phyloP scores from a whole-genome alignment of 2,797 vertebrate species.

The Perodicticus potto region DNA sequence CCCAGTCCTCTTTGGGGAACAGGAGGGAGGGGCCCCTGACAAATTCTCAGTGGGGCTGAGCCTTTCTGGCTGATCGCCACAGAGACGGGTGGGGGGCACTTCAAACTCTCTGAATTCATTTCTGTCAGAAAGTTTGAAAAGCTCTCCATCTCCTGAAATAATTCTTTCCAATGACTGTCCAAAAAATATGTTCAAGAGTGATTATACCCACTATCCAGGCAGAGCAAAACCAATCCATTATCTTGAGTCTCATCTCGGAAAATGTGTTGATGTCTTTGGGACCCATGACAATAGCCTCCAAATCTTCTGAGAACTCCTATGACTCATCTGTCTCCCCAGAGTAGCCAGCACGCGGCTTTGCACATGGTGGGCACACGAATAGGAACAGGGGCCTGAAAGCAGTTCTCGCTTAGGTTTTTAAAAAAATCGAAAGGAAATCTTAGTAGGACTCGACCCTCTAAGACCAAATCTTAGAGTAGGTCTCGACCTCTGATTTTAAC shows the following conservation, averaged over 20 bases:
- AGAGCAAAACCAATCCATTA: constrained; percentile 65
- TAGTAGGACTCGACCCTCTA: not conserved
- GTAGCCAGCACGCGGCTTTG: not conserved
- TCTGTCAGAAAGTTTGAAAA: constrained; percentile 42
- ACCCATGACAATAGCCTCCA: constrained; percentile 65
- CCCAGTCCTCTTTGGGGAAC: not conserved
- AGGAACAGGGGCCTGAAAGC: not conserved
- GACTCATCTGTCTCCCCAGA: not conserved
- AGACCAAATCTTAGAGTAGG: not conserved
- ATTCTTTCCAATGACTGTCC: not conserved
- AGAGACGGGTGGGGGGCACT: constrained; percentile 29
- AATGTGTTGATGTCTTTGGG: constrained; percentile 67
- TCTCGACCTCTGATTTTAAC: not conserved
- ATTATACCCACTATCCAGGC: constrained; percentile 46
- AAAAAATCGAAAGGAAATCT: not conserved
- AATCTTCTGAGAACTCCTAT: not conserved
- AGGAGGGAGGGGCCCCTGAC: not conserved
- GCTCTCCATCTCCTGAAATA: constrained; percentile 79
- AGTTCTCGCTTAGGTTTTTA: not conserved
- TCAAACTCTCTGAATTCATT: not conserved
- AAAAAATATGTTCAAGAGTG: constrained; percentile 69
- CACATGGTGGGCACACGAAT: not conserved
- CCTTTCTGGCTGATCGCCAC: constrained; percentile 11
- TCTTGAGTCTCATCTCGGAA: constrained; percentile 79
- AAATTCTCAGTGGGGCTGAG: not conserved